These are phyloP conservation scores for Cyprinus carpio DNA, from an alignment of 2,113 vertebrate genomes.

Conservation along the genomic window DNA sequence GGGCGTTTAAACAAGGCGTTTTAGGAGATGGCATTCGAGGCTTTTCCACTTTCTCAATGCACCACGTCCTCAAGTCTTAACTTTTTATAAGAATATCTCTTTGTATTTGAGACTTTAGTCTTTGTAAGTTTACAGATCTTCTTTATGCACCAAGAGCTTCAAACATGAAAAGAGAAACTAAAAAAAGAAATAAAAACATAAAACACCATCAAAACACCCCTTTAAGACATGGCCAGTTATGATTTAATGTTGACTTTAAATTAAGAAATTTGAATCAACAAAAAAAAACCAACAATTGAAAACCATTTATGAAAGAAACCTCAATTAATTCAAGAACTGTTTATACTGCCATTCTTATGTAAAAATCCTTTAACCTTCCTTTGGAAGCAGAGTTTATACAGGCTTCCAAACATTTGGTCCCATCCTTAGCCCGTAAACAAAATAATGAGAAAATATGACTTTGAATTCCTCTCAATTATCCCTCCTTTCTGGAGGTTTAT, in stretches of 20 bases:
- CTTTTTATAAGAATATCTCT: too few relatives aligned
- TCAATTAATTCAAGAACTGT: slow-evolving; percentile 27
- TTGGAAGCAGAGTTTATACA: slow-evolving; percentile 13
- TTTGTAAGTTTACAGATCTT: too few relatives aligned
- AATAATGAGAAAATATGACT: slow-evolving; percentile 47
- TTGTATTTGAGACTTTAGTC: too few relatives aligned
- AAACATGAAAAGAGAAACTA: too few relatives aligned
- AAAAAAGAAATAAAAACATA: too few relatives aligned
- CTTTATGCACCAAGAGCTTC: too few relatives aligned
- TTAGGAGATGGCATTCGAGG: too few relatives aligned
- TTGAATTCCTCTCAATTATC: slow-evolving; percentile 26
- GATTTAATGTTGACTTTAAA: not conserved
- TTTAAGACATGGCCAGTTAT: not conserved
- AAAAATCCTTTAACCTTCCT: slow-evolving; percentile 31
- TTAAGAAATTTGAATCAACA: slow-evolving; percentile 2
- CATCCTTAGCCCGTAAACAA: slow-evolving; percentile 36
- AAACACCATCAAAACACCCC: too few relatives aligned
- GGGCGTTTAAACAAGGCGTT: too few relatives aligned
- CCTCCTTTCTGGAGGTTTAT: slow-evolving; percentile 45
- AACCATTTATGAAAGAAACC: slow-evolving; percentile 20
- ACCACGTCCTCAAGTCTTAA: too few relatives aligned
- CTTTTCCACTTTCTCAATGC: too few relatives aligned
- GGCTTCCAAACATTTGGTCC: slow-evolving; percentile 26
- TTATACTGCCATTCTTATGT: slow-evolving; percentile 40
- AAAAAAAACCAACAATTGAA: not conserved